These are phyloP conservation scores for Zootermopsis nevadensis DNA, from an alignment of 2,888 invertebrate species.

Conservation along the genomic window DNA sequence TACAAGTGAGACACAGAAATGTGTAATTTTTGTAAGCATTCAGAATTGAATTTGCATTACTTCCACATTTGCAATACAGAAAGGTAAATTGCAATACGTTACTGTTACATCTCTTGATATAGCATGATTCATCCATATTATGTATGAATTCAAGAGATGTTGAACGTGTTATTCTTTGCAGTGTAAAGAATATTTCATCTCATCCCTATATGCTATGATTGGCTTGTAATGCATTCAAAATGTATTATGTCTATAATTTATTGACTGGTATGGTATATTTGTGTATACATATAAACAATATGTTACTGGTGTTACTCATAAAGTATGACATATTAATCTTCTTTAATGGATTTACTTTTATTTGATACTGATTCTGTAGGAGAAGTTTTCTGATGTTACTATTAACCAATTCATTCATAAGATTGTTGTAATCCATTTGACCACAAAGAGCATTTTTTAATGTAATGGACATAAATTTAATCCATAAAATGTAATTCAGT, in stretches of 20 bases:
- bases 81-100: neutral
- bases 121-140: neutral
- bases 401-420: too few relatives aligned
- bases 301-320: too few relatives aligned
- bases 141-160: neutral
- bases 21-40: neutral
- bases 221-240: neutral
- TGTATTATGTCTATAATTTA: neutral
- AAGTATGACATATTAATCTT: too few relatives aligned
- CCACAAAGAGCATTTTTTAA: too few relatives aligned
- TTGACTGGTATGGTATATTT: neutral
- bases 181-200: neutral
- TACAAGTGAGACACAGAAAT: neutral
- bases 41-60: neutral
- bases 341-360: too few relatives aligned
- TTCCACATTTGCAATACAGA: neutral
- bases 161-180: neutral
- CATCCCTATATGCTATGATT: neutral
- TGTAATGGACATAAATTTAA: too few relatives aligned
- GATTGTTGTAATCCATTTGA: too few relatives aligned
- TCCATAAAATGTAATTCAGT: too few relatives aligned
- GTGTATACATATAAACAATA: neutral
- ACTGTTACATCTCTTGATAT: conserved; percentile 5
- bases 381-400: too few relatives aligned
- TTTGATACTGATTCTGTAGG: too few relatives aligned